Percentiles rank a stretch among this genome's conserved stretches.
Evolutionary conservation across 2,113 vertebrate genomes (phyloP).

Genomic region (Mormoops blainvillei): DNA sequence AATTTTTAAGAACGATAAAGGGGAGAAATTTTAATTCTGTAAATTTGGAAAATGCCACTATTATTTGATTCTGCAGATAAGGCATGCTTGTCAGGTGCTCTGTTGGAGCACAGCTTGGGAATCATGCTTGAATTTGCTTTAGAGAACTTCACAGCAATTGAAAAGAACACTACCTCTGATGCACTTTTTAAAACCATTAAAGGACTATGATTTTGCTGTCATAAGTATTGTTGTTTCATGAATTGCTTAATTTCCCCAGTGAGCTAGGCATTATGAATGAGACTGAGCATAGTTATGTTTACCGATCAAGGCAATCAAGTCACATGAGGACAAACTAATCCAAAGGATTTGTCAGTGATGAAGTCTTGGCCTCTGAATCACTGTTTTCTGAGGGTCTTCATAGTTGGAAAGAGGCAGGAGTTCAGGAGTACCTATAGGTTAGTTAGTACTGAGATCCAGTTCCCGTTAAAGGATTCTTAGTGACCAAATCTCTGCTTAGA

Average conservation of each 20-base stretch:
- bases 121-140: background rate
- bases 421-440: background rate
- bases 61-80: background rate
- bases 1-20: background rate
- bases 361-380: background rate
- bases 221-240: background rate
- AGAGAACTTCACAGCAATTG: background rate
- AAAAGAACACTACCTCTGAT: background rate
- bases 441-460: background rate
- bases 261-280: background rate
- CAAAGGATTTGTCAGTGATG: background rate
- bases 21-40: background rate
- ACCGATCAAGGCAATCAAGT: background rate
- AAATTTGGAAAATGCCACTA: background rate
- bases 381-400: background rate
- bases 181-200: background rate
- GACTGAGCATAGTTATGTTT: background rate
- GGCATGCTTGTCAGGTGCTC: background rate
- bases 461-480: background rate
- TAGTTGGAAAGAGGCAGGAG: background rate
- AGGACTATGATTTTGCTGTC: background rate
- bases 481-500: background rate
- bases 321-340: background rate
- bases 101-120: background rate
- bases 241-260: background rate